phyloP scores from a whole-genome alignment of 2,797 vertebrate species.

The Limnodromus scolopaceus region DNA sequence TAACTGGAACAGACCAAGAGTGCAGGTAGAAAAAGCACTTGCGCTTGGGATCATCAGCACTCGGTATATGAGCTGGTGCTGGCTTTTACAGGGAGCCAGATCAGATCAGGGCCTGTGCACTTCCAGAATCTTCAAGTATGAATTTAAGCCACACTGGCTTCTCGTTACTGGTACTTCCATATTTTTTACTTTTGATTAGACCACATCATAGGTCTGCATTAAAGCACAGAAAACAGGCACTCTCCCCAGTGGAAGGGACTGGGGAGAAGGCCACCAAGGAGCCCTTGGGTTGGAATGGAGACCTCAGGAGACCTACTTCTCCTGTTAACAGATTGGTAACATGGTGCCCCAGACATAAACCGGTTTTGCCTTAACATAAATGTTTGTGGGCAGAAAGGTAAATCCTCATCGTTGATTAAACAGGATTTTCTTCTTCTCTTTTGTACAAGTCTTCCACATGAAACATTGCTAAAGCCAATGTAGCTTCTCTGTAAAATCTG shows the following conservation, averaged over 20 bases:
- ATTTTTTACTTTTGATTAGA: neutral
- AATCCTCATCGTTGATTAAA: conserved; percentile 15
- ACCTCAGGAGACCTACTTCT: neutral
- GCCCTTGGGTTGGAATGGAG: neutral
- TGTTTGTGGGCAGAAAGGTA: neutral
- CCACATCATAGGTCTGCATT: neutral
- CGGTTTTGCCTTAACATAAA: neutral
- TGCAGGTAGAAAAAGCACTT: neutral
- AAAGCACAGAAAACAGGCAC: neutral
- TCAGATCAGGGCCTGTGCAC: neutral
- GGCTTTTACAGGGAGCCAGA: neutral
- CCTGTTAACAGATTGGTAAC: neutral
- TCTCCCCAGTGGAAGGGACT: neutral
- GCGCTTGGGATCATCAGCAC: neutral
- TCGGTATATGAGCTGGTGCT: neutral
- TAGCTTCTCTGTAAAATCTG: conserved; percentile 23
- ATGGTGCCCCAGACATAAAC: neutral
- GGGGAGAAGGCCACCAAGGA: neutral
- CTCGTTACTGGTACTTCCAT: no score
- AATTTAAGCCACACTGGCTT: neutral
- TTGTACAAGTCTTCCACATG: neutral
- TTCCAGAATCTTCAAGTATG: neutral
- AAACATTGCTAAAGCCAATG: conserved; percentile 55
- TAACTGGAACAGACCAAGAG: fast-evolving
- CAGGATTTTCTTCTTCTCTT: neutral